These are phyloP conservation scores for Buphagus erythrorhynchus DNA, from an alignment of 2,797 vertebrate species.

Conservation along the genomic window DNA sequence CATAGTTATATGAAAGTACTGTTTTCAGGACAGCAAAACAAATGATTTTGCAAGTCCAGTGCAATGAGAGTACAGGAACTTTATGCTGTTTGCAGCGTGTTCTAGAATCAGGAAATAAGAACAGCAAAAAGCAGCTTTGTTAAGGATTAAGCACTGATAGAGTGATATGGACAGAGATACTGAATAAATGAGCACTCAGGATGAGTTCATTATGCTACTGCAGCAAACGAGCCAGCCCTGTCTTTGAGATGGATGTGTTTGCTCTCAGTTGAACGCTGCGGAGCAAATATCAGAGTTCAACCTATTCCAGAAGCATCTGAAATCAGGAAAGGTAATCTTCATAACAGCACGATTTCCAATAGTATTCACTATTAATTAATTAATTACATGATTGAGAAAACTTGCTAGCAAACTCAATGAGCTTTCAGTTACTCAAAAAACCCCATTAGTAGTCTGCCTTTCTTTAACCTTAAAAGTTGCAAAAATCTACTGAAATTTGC, in stretches of 20 bases:
- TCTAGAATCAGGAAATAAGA: background rate
- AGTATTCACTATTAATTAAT: background rate
- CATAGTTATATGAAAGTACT: background rate
- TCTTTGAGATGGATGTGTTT: background rate
- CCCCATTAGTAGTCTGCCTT: background rate
- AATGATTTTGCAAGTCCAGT: background rate
- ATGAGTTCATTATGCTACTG: background rate
- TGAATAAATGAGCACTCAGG: background rate
- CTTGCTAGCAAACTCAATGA: background rate
- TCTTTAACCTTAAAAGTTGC: background rate
- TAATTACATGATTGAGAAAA: background rate
- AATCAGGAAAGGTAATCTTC: background rate
- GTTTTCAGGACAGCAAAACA: background rate
- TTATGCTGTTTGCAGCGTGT: background rate
- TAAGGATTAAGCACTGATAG: background rate
- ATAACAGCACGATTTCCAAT: background rate
- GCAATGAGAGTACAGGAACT: background rate
- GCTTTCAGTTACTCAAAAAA: background rate
- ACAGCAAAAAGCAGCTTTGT: background rate
- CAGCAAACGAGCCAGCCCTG: background rate
- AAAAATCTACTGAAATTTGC: background rate
- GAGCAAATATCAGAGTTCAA: background rate
- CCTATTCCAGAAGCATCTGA: background rate
- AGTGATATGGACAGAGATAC: background rate
- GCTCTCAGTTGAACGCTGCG: background rate